phyloP scores from a whole-genome alignment of 2,797 vertebrate species.

The Loris lydekkerianus region DNA sequence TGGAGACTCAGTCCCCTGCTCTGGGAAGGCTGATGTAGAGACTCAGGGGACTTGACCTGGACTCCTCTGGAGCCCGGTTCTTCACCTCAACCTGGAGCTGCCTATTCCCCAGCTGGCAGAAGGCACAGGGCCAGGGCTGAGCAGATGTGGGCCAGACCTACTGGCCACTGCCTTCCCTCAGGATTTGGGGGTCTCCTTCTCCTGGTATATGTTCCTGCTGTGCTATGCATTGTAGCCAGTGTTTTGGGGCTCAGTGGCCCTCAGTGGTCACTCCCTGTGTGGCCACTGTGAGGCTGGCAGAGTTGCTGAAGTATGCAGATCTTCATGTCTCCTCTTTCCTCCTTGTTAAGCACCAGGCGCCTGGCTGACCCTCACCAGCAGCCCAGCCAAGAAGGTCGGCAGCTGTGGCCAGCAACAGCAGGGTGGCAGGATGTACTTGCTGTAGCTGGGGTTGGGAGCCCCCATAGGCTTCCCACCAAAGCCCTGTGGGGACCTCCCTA shows the following conservation, averaged over 20 bases:
- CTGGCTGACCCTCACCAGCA: not conserved
- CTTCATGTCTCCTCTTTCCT: not conserved
- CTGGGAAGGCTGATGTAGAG: too few species aligned
- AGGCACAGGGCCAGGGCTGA: not conserved
- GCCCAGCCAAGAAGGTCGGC: not conserved
- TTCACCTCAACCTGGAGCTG: not conserved
- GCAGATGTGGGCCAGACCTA: not conserved
- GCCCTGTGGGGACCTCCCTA: not conserved
- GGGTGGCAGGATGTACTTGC: not conserved
- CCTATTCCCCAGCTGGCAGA: not conserved
- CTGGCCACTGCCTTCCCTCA: not conserved
- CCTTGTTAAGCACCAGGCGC: rapidly evolving
- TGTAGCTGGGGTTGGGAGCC: not conserved
- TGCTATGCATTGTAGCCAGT: too few species aligned
- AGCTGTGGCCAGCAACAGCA: not conserved
- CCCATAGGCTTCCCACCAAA: not conserved
- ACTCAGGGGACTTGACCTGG: not conserved
- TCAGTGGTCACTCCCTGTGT: not conserved
- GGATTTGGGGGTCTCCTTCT: not conserved
- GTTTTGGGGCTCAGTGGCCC: not conserved
- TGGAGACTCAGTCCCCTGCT: not conserved
- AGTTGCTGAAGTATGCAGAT: not conserved
- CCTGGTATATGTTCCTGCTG: not conserved
- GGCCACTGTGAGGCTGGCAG: not conserved
- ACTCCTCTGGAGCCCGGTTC: not conserved